Base-by-base conservation (phyloP, 2,888 invertebrate species). In the Cecidostiba fungosa region DNA sequence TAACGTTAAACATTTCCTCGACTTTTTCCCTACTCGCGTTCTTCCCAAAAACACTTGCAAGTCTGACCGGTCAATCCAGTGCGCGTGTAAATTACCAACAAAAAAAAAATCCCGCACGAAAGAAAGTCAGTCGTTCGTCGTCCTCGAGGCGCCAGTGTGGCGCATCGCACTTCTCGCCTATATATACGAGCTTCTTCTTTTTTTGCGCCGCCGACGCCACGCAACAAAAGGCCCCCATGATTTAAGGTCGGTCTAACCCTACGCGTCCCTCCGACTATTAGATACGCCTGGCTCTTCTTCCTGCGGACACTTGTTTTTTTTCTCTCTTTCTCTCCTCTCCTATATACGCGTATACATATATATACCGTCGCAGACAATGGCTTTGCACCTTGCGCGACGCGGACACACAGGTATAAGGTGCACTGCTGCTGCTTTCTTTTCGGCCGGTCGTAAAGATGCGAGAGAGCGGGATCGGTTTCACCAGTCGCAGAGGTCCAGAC, bases 171-270 rank as follows among this genome's bases (percentile, higher is more conserved):
- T 72, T 73, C 36, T 72, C 72, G 32, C 36, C 70, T 32, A n/a
- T n/a, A n/a, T n/a, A n/a, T n/a, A 23, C 73, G 39, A 43, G 43
- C 23, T 23, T 32, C 32, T 69, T 32, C 50, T 74, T 59, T 59
- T 82, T 77, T 69, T 72, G 59, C 73, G 66, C 66, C 66, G 66
- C 26, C 62, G 12, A 29, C 66, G 26, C 66, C 66, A 26, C 66
- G 66, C 84, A 87, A 89, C 89, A 88, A 89, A 87, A 87, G 29
- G 66, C 32, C 85, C 84, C 59, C 47, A 88, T 90, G 90, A 90
- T 91, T 90, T 91, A 90, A 89, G 89, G 66, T 26, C 54, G n/a
- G 89, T 88, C 89, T 87, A 90, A 90, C 90, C 89, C 90, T 89
- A 89, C 54, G 66, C 66, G 66, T 79, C 86, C 74, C 23, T 83